Base-by-base conservation (phyloP, 2,113 vertebrate species). In the Grantiella picta region DNA sequence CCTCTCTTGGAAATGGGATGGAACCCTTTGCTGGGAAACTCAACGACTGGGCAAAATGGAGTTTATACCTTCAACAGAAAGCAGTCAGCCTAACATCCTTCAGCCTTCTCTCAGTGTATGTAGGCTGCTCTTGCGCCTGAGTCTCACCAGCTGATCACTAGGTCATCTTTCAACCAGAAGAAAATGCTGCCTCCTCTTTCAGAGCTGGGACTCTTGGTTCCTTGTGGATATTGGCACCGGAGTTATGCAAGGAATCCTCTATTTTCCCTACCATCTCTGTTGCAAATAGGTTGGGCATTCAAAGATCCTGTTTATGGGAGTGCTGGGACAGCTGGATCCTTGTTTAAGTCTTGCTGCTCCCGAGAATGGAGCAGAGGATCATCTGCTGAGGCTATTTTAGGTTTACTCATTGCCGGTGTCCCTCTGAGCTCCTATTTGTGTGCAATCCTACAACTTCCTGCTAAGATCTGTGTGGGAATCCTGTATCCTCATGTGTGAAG, bases 341-440 rank as follows among this genome's bases (percentile, higher is more conserved):
- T 95, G 86, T 95, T 88, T 2, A 9, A 45, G 94, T 95, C 75
- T 90, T 14, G 0, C 59, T 94, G 82, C 88, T 92, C 71, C 59
- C 78, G 15, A 83, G 94, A 95, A 95, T 66, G 95, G 82, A 88
- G 73, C 24, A 87, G 57, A 76, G 12, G 45, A 95, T 95, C 94
- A 87, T 88, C 82, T 95, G 80, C 89, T 94, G 68, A n/a, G 38
- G 71, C 90, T 97, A 96, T 94, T 95, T 94, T 96, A 89, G 92
- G 71, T 61, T 82, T 93, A 1, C 83, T 61, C 3, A 1, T 53
- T 88, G 79, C 36, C 0, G 1, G 24, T 95, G 75, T 73, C 50
- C 68, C 50, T 95, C 68, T 73, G 42, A 86, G 50, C 42, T 60
- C 86, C 60, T 83, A 5, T 73, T 86, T 77, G 59, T 89, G 64